Evolutionary conservation across 2,888 invertebrate species (phyloP).

Genomic region (Smittia aterrima): DNA sequence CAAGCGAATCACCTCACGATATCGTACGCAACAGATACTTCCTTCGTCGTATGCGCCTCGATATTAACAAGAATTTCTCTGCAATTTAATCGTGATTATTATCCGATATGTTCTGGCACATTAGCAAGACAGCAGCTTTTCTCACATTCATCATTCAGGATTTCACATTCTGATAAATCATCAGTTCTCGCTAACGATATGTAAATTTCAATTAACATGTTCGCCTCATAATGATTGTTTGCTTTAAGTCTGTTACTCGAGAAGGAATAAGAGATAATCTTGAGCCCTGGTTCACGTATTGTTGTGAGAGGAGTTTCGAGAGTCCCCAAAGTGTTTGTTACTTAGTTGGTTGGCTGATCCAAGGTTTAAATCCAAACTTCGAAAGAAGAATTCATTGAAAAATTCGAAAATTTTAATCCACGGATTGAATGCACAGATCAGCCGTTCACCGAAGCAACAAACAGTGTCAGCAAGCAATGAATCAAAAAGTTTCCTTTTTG

Average conservation of each 20-base stretch:
- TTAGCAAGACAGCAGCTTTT: neutral
- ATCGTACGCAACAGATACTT: neutral
- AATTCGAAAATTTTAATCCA: neutral
- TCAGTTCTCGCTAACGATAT: conserved; percentile 16
- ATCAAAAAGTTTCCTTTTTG: neutral
- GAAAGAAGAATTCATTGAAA: neutral
- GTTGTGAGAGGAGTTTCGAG: too few species aligned
- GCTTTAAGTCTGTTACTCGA: too few species aligned
- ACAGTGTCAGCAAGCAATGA: neutral
- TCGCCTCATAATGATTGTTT: neutral
- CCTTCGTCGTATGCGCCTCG: neutral
- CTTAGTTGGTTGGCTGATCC: too few species aligned
- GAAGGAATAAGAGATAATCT: too few species aligned
- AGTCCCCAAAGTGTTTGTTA: too few species aligned
- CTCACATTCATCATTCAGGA: conserved; percentile 24
- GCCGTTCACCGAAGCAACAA: too few species aligned
- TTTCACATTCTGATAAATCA: conserved; percentile 22
- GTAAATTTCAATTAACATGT: conserved; percentile 39
- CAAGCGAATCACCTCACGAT: neutral
- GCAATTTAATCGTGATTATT: conserved; percentile 32
- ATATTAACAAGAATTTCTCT: neutral
- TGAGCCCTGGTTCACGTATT: too few species aligned
- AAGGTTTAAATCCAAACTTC: too few species aligned
- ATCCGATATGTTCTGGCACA: conserved; percentile 34
- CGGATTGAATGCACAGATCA: neutral